Percentiles rank a stretch among this genome's conserved stretches.
Evolutionary conservation across 2,113 vertebrate species (phyloP).

Genomic region (Larimichthys polyactis): DNA sequence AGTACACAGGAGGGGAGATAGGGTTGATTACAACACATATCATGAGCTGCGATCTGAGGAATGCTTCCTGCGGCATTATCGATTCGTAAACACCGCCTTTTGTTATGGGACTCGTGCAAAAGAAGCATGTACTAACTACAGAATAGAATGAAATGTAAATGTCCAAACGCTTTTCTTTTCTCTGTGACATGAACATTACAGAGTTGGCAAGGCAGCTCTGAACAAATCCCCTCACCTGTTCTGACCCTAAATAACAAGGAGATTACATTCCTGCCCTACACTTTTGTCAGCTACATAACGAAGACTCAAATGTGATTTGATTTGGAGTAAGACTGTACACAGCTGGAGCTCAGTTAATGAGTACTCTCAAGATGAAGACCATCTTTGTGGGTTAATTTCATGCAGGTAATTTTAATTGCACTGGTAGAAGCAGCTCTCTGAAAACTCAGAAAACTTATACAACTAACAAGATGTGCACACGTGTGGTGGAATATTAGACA

Average conservation of each 20-base stretch:
- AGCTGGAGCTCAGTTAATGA: constrained; percentile 64
- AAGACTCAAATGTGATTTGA: constrained; percentile 50
- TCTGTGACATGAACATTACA: neutral
- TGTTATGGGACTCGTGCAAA: neutral
- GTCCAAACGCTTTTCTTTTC: neutral
- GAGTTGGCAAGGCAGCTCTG: neutral
- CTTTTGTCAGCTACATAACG: constrained; percentile 11
- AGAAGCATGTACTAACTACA: neutral
- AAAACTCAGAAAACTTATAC: neutral
- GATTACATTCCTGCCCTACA: constrained; percentile 24
- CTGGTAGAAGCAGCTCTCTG: neutral
- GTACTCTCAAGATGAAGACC: constrained; percentile 7
- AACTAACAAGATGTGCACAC: neutral
- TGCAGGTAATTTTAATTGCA: neutral
- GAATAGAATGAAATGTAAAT: neutral
- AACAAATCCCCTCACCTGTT: constrained; percentile 47
- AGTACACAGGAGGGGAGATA: neutral
- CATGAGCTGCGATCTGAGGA: neutral
- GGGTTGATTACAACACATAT: neutral
- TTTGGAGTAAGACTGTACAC: constrained; percentile 42
- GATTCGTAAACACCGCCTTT: neutral
- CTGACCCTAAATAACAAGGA: constrained; percentile 32
- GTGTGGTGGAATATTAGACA: constrained; percentile 16
- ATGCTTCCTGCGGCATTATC: constrained; percentile 4
- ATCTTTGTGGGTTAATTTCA: neutral